A percentile compares a stretch with the other conserved stretches of the same genome.
Conservation (phyloP, 2,797 vertebrate genomes). For the Fistularia commersonii region DNA sequence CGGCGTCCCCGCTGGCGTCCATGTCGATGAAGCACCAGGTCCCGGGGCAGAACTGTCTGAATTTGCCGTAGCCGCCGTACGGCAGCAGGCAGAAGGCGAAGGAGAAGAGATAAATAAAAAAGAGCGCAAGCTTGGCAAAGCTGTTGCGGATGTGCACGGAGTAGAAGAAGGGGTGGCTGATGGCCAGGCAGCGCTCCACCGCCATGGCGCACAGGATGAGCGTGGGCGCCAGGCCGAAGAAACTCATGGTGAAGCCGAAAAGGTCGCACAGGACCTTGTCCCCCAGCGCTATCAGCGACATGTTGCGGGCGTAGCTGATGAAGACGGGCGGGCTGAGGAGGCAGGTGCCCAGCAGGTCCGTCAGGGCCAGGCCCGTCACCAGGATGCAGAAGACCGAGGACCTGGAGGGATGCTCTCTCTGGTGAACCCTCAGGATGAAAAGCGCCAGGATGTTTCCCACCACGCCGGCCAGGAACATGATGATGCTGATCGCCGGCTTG, state of each 20-base stretch:
- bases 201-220: conserved; percentile 88
- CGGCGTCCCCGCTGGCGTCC: conserved; percentile 60
- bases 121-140: conserved; percentile 76
- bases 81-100: conserved; percentile 81
- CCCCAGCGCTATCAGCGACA: conserved; percentile 70
- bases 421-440: conserved; percentile 81
- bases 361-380: conserved; percentile 85
- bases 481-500: conserved; percentile 69
- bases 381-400: conserved; percentile 85
- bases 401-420: conserved; percentile 72
- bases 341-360: conserved; percentile 87
- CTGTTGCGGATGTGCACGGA: conserved; percentile 73
- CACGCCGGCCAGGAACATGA: conserved; percentile 85
- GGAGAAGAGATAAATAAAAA: conserved; percentile 78
- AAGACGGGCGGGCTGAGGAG: conserved; percentile 86
- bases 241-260: conserved; percentile 86
- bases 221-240: conserved; percentile 85
- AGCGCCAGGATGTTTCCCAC: conserved; percentile 84
- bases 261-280: conserved; percentile 68
- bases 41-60: conserved; percentile 86
- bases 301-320: conserved; percentile 76
- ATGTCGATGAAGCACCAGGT: conserved; percentile 92
- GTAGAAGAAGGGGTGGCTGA: conserved; percentile 88
- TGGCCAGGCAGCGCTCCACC: conserved; percentile 87
- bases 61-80: conserved; percentile 74